These are phyloP conservation scores for Eptatretus burgeri DNA, from an alignment of 2,113 vertebrate genomes.

Conservation along the genomic window DNA sequence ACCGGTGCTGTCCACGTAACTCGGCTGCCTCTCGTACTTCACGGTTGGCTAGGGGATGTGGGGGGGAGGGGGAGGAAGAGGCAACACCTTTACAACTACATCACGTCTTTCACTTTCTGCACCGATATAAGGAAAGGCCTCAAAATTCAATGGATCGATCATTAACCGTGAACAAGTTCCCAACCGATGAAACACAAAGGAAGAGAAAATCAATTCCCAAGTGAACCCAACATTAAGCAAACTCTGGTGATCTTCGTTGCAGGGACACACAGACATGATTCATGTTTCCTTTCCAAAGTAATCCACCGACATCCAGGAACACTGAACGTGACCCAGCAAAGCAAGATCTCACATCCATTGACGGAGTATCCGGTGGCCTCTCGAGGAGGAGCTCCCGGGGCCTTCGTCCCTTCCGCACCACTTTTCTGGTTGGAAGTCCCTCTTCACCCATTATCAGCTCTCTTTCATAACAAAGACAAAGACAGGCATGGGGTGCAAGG, in stretches of 20 bases:
- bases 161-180: neutral
- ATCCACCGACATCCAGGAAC: neutral
- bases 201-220: neutral
- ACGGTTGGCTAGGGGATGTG: constrained; percentile 37
- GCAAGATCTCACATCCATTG: neutral
- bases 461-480: constrained; percentile 15
- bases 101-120: neutral
- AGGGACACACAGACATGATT: neutral
- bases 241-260: neutral
- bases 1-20: constrained; percentile 59
- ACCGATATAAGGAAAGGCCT: neutral
- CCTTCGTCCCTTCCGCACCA: neutral
- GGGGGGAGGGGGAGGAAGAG: neutral
- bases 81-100: neutral
- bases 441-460: constrained; percentile 86
- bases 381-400: neutral
- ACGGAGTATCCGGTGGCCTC: neutral
- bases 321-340: neutral
- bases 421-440: constrained; percentile 31
- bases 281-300: neutral
- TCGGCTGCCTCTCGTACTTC: constrained; percentile 73
- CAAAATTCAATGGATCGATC: neutral
- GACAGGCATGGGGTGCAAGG: neutral
- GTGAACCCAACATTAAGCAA: neutral
- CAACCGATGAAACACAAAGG: neutral